Evolutionary conservation across 2,113 vertebrate genomes (phyloP), one percentile per base, ranked within the genome.

Genomic region (Phalacrocorax carbo): DNA sequence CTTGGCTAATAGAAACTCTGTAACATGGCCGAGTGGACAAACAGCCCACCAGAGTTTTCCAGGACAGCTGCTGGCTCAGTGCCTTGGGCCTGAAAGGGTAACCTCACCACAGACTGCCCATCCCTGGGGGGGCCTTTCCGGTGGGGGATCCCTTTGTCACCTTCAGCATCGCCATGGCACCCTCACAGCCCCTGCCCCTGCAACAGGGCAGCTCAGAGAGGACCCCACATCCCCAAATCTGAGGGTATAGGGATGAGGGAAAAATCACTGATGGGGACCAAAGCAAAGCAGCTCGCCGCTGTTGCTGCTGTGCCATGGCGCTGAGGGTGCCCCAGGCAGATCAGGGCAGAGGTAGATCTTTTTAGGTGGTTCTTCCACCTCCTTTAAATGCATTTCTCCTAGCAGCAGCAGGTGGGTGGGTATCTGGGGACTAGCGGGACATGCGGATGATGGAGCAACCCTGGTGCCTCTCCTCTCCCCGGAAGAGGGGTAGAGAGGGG

Each of bases 311-410:
- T 57, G 55, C 14, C n/a, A 1, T 1, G 23, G 38, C 2, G 10
- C 77, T 46, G 65, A 68, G 30, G 46, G 32, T 42, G n/a, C 32
- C n/a, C 54, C 26, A 9, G 30, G 29, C 7, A 36, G 46, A 17
- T 13, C 15, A 55, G 57, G 55, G 51, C 48, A 62, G 64, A n/a
- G 11, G 40, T 2, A 32, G n/a, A 8, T 27, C n/a, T 42, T 70
- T 77, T 25, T 21, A 40, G 13, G 11, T 23, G 4, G 0, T 0
- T 82, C 6, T 5, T 9, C 7, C 11, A 14, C 42, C 14, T 46
- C 51, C 42, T 71, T 84, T 40, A 73, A 62, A 65, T 7, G 12
- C 5, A 9, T 68, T 96, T 91, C 30, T 75, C 25, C 13, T 9
- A 20, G 38, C 21, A 92, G 88, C 38, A n/a, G 12, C 34, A 30